A percentile compares a stretch with the other conserved stretches of the same genome.
Evolutionary conservation across 2,888 invertebrate species (phyloP).

Genomic region (Cerceris ruficornis): DNA sequence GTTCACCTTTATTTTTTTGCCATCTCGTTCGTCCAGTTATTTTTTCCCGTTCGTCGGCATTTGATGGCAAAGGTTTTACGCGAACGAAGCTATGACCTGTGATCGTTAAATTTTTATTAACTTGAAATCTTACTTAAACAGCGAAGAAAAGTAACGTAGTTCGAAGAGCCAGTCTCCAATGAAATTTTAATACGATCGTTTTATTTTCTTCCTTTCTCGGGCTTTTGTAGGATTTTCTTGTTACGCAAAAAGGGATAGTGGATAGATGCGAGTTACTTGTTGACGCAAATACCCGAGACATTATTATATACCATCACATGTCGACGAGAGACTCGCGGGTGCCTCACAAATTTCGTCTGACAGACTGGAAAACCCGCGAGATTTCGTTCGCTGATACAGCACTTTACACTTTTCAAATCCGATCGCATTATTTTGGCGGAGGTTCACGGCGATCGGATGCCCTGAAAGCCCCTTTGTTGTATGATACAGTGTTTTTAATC

Average conservation of each 20-base stretch:
- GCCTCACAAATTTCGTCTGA: slow-evolving; percentile 65
- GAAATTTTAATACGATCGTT: too few relatives aligned
- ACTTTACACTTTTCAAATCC: slow-evolving; percentile 76
- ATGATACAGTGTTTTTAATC: slow-evolving; percentile 20
- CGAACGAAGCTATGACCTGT: not conserved
- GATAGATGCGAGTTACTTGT: not conserved
- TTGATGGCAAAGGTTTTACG: not conserved
- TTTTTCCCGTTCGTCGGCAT: not conserved
- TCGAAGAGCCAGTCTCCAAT: too few relatives aligned
- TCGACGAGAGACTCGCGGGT: slow-evolving; percentile 34
- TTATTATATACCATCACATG: slow-evolving; percentile 3
- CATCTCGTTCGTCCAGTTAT: not conserved
- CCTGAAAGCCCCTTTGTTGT: slow-evolving; percentile 13
- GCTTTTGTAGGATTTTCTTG: not conserved
- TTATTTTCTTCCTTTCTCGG: not conserved
- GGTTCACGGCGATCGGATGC: slow-evolving; percentile 19
- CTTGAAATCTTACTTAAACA: too few relatives aligned
- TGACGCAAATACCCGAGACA: not conserved
- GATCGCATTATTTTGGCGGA: slow-evolving; percentile 62
- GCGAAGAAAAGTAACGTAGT: too few relatives aligned
- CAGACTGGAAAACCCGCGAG: slow-evolving; percentile 65
- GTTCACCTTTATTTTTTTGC: slow-evolving; percentile 9
- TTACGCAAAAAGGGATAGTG: slow-evolving; percentile 2
- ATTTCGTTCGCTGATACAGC: slow-evolving; percentile 70
- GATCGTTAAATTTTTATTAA: too few relatives aligned